Conservation (phyloP, 2,888 invertebrate species). For the Proisotoma minuta region DNA sequence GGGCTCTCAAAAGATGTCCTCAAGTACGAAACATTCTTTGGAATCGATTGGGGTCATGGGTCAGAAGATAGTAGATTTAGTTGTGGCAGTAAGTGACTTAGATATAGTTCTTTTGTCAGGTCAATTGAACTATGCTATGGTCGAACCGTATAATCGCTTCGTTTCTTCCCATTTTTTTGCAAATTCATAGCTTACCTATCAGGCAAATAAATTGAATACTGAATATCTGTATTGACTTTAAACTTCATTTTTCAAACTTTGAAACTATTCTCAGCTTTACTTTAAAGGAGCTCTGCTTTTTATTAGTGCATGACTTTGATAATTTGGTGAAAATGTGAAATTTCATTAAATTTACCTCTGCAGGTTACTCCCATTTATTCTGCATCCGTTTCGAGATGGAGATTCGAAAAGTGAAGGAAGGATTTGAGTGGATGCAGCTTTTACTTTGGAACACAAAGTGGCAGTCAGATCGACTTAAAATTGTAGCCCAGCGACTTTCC, state of each 20-base stretch:
- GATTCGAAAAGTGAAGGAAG: slow-evolving; percentile 56
- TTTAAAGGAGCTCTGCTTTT: too few relatives aligned
- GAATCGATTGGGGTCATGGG: slow-evolving; percentile 54
- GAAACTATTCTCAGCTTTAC: too few relatives aligned
- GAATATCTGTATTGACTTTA: too few relatives aligned
- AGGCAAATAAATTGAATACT: too few relatives aligned
- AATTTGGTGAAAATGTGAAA: too few relatives aligned
- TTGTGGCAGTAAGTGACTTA: slow-evolving; percentile 57
- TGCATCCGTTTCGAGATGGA: slow-evolving; percentile 65
- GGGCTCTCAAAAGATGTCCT: slow-evolving; percentile 71
- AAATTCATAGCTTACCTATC: too few relatives aligned
- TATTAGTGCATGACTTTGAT: too few relatives aligned
- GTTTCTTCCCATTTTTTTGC: too few relatives aligned
- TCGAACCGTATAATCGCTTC: too few relatives aligned
- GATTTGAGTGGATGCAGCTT: slow-evolving; percentile 57
- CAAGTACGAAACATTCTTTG: slow-evolving; percentile 59
- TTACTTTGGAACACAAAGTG: slow-evolving; percentile 67
- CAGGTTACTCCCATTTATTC: slow-evolving; percentile 61
- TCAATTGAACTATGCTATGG: too few relatives aligned
- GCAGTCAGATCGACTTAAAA: slow-evolving; percentile 57
- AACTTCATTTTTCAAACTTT: too few relatives aligned
- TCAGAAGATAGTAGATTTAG: slow-evolving; percentile 57
- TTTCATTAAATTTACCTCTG: neutral
- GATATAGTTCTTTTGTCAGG: too few relatives aligned
- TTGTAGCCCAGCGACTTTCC: slow-evolving; percentile 54